phyloP scores from a whole-genome alignment of 2,797 vertebrate species.

The Pipistrellus nathusii region DNA sequence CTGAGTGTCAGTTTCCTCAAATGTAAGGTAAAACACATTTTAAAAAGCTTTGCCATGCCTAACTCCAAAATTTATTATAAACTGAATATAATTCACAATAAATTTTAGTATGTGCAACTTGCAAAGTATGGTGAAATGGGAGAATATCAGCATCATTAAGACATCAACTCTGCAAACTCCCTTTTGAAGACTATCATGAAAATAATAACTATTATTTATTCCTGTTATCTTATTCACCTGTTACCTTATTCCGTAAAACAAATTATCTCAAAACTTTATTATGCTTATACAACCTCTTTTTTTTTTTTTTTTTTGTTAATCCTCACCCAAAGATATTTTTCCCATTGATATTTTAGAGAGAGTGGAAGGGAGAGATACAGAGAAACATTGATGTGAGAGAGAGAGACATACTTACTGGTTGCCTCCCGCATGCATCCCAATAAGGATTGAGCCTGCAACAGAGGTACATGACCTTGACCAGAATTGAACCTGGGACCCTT shows the following conservation, averaged over 20 bases:
- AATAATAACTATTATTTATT: neutral
- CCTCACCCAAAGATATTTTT: too few relatives aligned
- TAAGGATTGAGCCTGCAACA: too few relatives aligned
- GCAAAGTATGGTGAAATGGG: neutral
- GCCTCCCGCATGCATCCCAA: too few relatives aligned
- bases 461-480: too few relatives aligned
- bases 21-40: slow-evolving; percentile 1
- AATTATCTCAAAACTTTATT: neutral
- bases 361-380: too few relatives aligned
- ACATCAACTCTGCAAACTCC: neutral
- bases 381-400: too few relatives aligned
- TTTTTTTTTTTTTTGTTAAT: too few relatives aligned
- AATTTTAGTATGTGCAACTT: neutral
- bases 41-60: neutral
- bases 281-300: neutral
- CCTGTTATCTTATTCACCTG: neutral
- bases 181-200: neutral
- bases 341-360: too few relatives aligned
- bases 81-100: slow-evolving; percentile 24
- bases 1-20: neutral
- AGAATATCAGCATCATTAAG: neutral
- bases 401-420: too few relatives aligned
- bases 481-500: too few relatives aligned
- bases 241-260: neutral
- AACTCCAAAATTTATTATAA: slow-evolving; percentile 1